Percentiles rank a stretch among this genome's conserved stretches.
Evolutionary conservation across 2,113 vertebrate genomes (phyloP).

Genomic region (Anoura caudifer): DNA sequence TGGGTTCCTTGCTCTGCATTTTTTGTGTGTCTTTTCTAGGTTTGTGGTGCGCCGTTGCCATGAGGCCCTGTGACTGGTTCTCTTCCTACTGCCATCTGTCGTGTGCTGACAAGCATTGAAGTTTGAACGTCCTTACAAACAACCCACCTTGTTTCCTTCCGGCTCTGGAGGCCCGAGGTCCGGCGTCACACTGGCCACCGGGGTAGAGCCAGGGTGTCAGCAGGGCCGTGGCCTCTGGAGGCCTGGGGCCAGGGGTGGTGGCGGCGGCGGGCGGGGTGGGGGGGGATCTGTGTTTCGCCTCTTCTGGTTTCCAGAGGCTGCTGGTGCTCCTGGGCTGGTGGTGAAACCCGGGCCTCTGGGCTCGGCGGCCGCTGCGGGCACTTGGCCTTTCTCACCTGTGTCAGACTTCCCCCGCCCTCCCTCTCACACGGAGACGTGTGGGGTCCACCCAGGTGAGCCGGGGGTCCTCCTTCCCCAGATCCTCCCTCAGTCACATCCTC

Average conservation of each 20-base stretch:
- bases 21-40: not conserved
- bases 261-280: too few relatives aligned
- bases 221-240: not conserved
- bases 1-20: too few relatives aligned
- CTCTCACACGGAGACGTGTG: not conserved
- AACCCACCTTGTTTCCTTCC: not conserved
- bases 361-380: accelerated
- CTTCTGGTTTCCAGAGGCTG: not conserved
- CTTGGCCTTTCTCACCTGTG: not conserved
- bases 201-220: not conserved
- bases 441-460: not conserved
- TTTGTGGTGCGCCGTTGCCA: not conserved
- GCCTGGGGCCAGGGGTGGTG: too few relatives aligned
- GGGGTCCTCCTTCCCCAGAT: not conserved
- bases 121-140: not conserved
- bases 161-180: not conserved
- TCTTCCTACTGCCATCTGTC: too few relatives aligned
- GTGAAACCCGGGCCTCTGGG: not conserved
- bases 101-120: not conserved
- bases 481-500: not conserved
- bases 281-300: not conserved
- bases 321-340: not conserved
- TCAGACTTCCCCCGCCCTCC: not conserved
- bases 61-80: not conserved
- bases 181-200: not conserved